A percentile compares a stretch with the other conserved stretches of the same genome.
Conservation (phyloP, 2,113 vertebrate species). For the Prinia subflava region DNA sequence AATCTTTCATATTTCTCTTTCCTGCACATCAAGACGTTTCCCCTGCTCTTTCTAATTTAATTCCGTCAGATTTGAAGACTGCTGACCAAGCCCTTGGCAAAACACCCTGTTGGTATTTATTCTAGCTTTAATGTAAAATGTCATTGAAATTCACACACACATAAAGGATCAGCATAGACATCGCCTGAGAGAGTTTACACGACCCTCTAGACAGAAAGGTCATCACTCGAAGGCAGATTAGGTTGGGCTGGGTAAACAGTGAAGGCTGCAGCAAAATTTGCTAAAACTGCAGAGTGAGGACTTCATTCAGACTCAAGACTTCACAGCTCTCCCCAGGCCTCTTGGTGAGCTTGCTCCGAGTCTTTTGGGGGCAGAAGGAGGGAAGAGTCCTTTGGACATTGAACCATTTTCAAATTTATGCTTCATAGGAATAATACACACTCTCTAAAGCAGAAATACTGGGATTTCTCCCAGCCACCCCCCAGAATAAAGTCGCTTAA, state of each 20-base stretch:
- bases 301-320: neutral
- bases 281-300: neutral
- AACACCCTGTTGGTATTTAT: constrained; percentile 28
- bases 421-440: neutral
- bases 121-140: neutral
- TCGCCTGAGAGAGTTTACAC: constrained; percentile 9
- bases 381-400: neutral
- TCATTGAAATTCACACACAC: constrained; percentile 9
- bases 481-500: neutral
- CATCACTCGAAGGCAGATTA: neutral
- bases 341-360: neutral
- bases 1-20: neutral
- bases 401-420: neutral
- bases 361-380: neutral
- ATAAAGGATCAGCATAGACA: neutral
- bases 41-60: neutral
- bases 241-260: neutral
- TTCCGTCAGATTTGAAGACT: neutral
- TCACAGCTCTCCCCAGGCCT: neutral
- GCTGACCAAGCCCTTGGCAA: constrained; percentile 8
- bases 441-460: neutral
- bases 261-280: neutral
- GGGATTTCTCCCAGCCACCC: neutral
- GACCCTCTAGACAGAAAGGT: constrained; percentile 3
- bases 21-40: neutral